Evolutionary conservation across 2,888 invertebrate genomes (phyloP), one percentile per base, ranked within the genome.

Genomic region (Gortyna flavago): DNA sequence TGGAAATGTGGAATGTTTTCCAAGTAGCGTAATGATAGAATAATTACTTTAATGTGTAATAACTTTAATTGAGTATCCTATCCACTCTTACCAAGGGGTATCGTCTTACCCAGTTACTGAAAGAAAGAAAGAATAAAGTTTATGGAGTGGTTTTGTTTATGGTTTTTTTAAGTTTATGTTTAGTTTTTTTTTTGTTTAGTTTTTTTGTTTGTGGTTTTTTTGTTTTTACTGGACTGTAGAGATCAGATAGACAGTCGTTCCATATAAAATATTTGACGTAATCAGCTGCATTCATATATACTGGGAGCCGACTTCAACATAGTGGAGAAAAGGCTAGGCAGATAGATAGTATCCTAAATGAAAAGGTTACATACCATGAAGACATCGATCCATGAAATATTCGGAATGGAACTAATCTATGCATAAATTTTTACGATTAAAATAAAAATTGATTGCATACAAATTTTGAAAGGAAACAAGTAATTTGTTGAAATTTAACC

Each of bases 401-500:
- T 77, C 38, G 44, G 41, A 75, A 86, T 69, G 16, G 70, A 73
- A 79, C 38, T 48, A 73, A 75, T 57, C 11, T 29, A 29, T n/a
- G 54, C 54, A 61, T 75, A 72, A 29, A 13, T 64, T 76, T 78
- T 78, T 64, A 86, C 41, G 59, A 69, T 72, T 64, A 48, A 72
- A n/a, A 80, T 75, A 77, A 75, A 80, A 66, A 75, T 66, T 87
- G 21, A 80, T 87, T 79, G 62, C 75, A 16, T 71, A n/a, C 1
- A 51, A 62, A 65, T 83, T 80, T 80, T 81, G 82, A 75, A 80
- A 85, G 78, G 83, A 80, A 85, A 69, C 75, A 59, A 73, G 66
- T 77, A 69, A 65, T 79, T 78, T 81, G 65, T 77, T 77, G 68
- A 86, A 83, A 85, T 81, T 82, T 84, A 80, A 76, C 71, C 62